Conservation (phyloP, 2,113 vertebrate species). For the Illadopsis cleaveri region DNA sequence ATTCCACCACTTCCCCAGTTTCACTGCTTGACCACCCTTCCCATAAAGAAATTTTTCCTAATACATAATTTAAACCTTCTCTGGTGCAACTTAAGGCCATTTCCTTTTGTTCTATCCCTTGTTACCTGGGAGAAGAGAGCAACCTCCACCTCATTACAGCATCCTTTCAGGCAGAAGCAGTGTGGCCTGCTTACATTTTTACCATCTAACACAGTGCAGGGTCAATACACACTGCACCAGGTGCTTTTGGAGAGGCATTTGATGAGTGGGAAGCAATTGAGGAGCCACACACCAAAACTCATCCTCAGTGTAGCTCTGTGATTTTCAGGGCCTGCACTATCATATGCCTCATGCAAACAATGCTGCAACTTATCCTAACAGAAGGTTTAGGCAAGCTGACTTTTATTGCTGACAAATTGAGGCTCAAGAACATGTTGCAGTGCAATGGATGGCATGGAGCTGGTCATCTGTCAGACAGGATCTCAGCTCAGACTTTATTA, state of each 20-base stretch:
- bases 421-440: neutral
- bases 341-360: neutral
- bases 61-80: neutral
- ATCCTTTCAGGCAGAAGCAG: neutral
- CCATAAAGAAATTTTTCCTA: neutral
- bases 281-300: neutral
- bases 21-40: neutral
- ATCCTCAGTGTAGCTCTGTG: neutral
- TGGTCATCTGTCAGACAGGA: slow-evolving; percentile 35
- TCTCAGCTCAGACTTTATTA: neutral
- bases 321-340: neutral
- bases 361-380: neutral
- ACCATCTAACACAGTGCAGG: neutral
- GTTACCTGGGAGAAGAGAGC: neutral
- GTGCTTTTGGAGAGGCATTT: neutral
- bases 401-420: neutral
- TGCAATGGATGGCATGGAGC: neutral
- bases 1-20: neutral
- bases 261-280: neutral
- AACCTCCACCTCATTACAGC: fast-evolving
- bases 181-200: neutral
- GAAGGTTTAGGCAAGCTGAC: neutral
- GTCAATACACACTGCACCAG: neutral
- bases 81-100: neutral
- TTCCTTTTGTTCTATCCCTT: neutral